phyloP scores from a whole-genome alignment of 2,797 vertebrate species.

The Darevskia nairensis region DNA sequence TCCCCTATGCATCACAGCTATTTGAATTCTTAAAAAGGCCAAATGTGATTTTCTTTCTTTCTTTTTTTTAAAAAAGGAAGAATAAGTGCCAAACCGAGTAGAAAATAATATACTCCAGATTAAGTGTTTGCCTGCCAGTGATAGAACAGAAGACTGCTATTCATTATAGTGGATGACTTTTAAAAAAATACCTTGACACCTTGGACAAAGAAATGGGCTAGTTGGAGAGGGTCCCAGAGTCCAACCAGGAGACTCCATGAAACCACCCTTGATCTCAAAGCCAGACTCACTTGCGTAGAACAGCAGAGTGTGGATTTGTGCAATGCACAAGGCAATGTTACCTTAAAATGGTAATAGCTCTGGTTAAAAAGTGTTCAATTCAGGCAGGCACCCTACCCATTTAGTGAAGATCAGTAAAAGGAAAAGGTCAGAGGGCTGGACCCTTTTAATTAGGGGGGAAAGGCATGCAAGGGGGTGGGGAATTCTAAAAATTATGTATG shows the following conservation, averaged over 20 bases:
- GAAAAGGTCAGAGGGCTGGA: not conserved
- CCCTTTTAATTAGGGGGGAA: too few species aligned
- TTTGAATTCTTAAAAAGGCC: conserved; percentile 23
- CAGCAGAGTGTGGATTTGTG: not conserved
- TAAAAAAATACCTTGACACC: conserved; percentile 10
- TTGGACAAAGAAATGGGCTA: conserved; percentile 46
- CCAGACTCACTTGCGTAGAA: not conserved
- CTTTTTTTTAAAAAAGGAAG: not conserved
- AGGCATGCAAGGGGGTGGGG: too few species aligned
- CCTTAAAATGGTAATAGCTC: not conserved
- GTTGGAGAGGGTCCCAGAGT: conserved; percentile 23
- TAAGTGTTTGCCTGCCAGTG: conserved; percentile 46
- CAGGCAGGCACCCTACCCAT: not conserved
- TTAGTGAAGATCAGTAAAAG: not conserved
- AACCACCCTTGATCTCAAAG: conserved; percentile 21
- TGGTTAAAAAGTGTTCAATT: conserved; percentile 4
- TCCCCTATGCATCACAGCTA: conserved; percentile 46
- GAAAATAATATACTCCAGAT: conserved; percentile 50
- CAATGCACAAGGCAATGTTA: not conserved
- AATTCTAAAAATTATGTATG: too few species aligned
- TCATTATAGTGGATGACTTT: conserved; percentile 41
- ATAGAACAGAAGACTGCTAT: conserved; percentile 50
- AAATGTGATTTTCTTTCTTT: conserved; percentile 24
- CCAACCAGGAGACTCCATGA: not conserved
- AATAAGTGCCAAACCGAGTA: conserved; percentile 47